phyloP scores from a whole-genome alignment of 2,797 vertebrate genomes.

The Eulemur coronatus region DNA sequence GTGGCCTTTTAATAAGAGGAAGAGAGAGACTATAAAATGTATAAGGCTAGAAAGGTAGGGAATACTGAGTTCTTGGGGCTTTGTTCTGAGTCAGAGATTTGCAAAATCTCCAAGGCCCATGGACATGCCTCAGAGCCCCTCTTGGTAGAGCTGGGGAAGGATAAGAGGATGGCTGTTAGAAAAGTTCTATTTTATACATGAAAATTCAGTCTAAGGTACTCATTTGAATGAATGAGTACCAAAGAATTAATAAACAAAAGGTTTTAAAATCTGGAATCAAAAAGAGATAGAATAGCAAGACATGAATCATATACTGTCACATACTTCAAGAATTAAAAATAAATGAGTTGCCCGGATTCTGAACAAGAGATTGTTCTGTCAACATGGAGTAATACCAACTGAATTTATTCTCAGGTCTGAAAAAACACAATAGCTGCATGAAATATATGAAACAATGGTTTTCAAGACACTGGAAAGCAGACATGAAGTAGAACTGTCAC shows the following conservation, averaged over 20 bases:
- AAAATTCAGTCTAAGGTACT: neutral
- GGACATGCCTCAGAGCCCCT: neutral
- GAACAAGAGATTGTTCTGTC: neutral
- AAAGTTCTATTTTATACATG: neutral
- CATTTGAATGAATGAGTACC: neutral
- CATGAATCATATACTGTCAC: neutral
- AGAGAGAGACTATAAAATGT: neutral
- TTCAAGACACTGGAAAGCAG: neutral
- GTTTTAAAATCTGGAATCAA: neutral
- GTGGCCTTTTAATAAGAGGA: neutral
- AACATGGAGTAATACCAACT: neutral
- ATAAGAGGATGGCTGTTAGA: neutral
- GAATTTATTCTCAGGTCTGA: neutral
- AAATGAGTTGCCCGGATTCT: neutral
- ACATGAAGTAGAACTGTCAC: neutral
- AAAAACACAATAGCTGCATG: neutral
- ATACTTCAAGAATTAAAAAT: neutral
- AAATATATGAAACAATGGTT: neutral
- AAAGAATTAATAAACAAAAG: neutral
- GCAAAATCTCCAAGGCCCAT: neutral
- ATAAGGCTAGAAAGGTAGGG: neutral
- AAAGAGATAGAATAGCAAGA: neutral
- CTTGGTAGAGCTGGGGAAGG: neutral
- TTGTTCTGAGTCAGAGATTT: neutral
- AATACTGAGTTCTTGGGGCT: neutral